phyloP scores from a whole-genome alignment of 2,888 invertebrate species.

The Frankliniella intonsa region DNA sequence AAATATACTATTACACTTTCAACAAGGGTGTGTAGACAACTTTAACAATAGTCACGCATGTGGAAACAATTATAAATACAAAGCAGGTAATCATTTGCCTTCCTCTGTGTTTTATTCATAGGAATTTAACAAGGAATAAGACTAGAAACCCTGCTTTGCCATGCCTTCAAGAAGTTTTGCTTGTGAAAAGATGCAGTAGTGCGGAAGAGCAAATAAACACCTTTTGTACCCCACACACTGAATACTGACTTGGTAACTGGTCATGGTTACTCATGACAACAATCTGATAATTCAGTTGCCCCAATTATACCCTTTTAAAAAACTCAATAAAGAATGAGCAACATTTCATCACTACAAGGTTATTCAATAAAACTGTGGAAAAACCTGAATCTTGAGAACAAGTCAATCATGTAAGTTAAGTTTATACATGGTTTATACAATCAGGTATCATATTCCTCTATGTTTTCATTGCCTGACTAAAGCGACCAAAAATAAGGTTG shows the following conservation, averaged over 20 bases:
- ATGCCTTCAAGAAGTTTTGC: neutral
- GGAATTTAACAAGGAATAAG: neutral
- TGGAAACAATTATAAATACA: neutral
- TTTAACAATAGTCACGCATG: neutral
- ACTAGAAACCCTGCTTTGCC: neutral
- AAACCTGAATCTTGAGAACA: neutral
- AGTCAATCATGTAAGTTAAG: neutral
- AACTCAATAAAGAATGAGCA: constrained; percentile 28
- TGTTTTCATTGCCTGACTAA: no score
- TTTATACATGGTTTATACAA: no score
- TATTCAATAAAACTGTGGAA: neutral
- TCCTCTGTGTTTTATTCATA: neutral
- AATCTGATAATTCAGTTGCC: neutral
- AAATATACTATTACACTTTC: constrained; percentile 24
- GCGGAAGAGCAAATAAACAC: neutral
- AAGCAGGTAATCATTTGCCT: neutral
- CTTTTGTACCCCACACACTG: neutral
- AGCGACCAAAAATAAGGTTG: no score
- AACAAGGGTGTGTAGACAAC: constrained; percentile 24
- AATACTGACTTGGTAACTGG: neutral
- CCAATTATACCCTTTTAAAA: neutral
- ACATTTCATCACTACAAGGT: constrained; percentile 29
- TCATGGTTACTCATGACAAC: neutral
- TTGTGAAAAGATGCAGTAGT: neutral
- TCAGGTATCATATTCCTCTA: no score